Conservation (phyloP, 1,140 invertebrate species). For the Drosophila simulans region DNA sequence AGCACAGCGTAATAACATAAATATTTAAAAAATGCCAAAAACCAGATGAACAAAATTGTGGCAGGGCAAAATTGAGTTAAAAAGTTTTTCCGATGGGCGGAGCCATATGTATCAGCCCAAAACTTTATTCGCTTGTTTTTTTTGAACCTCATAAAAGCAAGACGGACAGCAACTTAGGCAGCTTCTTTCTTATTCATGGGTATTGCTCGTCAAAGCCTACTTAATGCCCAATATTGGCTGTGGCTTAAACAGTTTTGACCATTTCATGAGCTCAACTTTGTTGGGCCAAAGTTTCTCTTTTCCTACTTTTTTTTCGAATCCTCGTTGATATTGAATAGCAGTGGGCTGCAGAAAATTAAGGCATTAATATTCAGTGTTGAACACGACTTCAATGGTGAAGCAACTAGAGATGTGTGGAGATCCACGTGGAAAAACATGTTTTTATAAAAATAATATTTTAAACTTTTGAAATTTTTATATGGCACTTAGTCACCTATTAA, state of each 20-base stretch:
- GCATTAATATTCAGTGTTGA: constrained; percentile 71
- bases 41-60: constrained; percentile 45
- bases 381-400: constrained; percentile 49
- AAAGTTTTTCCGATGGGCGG: constrained; percentile 51
- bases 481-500: no score
- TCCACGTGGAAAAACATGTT: background rate
- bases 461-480: background rate
- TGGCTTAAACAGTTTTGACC: constrained; percentile 75
- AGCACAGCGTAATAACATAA: constrained; percentile 69
- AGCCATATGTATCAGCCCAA: constrained; percentile 16
- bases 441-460: background rate
- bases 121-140: constrained; percentile 78
- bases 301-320: constrained; percentile 37
- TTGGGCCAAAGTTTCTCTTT: constrained; percentile 18
- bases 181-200: constrained; percentile 76
- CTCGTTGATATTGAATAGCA: constrained; percentile 69
- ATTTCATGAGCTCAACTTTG: constrained; percentile 49
- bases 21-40: constrained; percentile 68
- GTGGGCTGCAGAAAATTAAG: constrained; percentile 29
- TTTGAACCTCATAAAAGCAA: constrained; percentile 50
- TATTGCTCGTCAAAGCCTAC: constrained; percentile 75
- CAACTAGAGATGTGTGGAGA: constrained; percentile 39
- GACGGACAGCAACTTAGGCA: constrained; percentile 12
- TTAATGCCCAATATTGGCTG: constrained; percentile 75
- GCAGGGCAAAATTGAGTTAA: constrained; percentile 64